Conservation (phyloP, 2,888 invertebrate species). For the Andrena flavipes region DNA sequence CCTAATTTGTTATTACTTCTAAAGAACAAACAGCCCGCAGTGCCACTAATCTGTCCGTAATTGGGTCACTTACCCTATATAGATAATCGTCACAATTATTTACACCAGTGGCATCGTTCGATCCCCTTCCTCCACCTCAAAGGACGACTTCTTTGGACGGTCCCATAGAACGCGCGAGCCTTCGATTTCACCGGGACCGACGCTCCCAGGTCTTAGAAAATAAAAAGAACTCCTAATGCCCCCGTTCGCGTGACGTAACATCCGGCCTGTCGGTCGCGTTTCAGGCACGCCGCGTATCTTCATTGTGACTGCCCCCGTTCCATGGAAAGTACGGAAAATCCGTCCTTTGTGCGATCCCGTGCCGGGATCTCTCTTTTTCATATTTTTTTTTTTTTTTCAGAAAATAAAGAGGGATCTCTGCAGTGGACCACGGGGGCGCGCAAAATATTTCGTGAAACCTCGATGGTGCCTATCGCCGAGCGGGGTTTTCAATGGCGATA, state of each 20-base stretch:
- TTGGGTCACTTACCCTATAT: too few species aligned
- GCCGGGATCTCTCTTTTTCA: constrained; percentile 14
- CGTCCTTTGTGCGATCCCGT: constrained; percentile 31
- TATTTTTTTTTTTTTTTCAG: neutral
- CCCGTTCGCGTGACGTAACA: constrained; percentile 62
- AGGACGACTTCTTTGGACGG: neutral
- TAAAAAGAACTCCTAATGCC: constrained; percentile 53
- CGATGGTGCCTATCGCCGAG: neutral
- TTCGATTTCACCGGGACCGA: constrained; percentile 30
- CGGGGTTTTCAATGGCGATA: constrained; percentile 20
- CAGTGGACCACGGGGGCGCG: neutral
- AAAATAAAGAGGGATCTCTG: neutral
- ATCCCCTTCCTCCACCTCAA: neutral
- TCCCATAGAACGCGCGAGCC: constrained; percentile 20
- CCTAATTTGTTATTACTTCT: too few species aligned
- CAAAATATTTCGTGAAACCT: constrained; percentile 39
- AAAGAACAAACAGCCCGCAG: too few species aligned
- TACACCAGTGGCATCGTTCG: neutral
- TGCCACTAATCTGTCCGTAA: too few species aligned
- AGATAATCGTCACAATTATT: constrained; percentile 31
- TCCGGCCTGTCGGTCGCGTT: constrained; percentile 57
- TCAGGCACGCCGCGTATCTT: constrained; percentile 28
- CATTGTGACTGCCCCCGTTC: constrained; percentile 39
- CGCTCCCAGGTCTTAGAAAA: constrained; percentile 38
- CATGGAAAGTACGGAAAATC: constrained; percentile 41